Percentiles rank a stretch among this genome's conserved stretches.
phyloP scores from a whole-genome alignment of 53 echinoderm and acorn worm genomes.

The Henricia sp. region DNA sequence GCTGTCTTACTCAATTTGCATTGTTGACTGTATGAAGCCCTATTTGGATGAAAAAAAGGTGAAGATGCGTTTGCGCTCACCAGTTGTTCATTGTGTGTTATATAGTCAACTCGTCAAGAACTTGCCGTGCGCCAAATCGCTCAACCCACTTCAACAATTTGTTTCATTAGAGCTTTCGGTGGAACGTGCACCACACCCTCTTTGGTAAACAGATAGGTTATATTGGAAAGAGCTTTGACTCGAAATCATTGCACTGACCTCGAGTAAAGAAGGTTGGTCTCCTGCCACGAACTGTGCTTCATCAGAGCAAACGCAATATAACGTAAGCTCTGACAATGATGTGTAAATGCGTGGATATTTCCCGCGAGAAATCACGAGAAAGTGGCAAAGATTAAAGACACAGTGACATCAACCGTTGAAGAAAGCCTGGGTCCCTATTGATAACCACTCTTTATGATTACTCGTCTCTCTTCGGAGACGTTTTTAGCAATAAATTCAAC shows the following conservation, averaged over 20 bases:
- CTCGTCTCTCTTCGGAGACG: not conserved
- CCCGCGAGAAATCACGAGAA: constrained; percentile 58
- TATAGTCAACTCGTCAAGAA: not conserved
- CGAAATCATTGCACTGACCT: not conserved
- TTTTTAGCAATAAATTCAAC: too few species aligned
- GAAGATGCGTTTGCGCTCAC: too few species aligned
- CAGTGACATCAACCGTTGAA: not conserved
- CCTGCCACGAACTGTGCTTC: not conserved
- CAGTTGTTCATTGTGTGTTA: too few species aligned
- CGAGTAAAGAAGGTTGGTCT: not conserved
- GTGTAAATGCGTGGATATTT: not conserved
- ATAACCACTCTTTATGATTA: constrained; percentile 4
- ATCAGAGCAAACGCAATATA: constrained; percentile 10
- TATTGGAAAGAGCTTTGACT: not conserved
- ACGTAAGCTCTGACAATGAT: not conserved
- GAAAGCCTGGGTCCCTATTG: not conserved
- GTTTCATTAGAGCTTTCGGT: not conserved
- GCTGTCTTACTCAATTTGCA: too few species aligned
- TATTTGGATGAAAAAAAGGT: too few species aligned
- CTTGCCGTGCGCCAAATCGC: not conserved
- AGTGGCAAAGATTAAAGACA: not conserved
- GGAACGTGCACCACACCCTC: not conserved
- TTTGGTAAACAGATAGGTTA: not conserved
- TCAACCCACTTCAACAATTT: constrained; percentile 18
- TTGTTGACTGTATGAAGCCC: too few species aligned